Evolutionary conservation across 2,113 vertebrate genomes (phyloP).

Genomic region (Merops nubicus): DNA sequence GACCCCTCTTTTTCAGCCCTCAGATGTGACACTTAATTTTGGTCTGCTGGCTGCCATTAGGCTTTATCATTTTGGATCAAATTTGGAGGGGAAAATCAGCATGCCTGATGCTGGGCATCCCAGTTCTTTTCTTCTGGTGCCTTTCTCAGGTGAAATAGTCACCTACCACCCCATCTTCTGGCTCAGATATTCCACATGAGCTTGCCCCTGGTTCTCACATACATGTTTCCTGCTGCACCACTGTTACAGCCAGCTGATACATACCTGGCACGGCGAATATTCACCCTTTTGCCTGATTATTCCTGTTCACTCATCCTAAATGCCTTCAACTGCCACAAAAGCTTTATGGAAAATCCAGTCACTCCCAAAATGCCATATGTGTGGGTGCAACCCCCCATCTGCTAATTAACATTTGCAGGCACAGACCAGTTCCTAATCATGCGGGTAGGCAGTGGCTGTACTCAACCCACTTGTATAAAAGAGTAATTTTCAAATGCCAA

Average conservation of each 20-base stretch:
- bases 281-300: background rate
- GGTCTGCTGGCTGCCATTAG: background rate
- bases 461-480: background rate
- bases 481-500: background rate
- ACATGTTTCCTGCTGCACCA: accelerated
- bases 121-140: background rate
- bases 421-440: background rate
- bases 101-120: background rate
- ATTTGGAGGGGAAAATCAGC: background rate
- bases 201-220: background rate
- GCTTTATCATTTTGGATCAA: background rate
- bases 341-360: background rate
- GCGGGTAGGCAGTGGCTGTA: background rate
- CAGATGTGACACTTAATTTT: background rate
- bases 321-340: background rate
- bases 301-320: background rate
- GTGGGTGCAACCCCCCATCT: background rate
- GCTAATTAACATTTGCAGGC: background rate
- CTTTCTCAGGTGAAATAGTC: background rate
- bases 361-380: background rate
- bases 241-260: accelerated
- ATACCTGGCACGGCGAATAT: background rate
- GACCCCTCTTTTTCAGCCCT: background rate
- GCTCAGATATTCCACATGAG: background rate
- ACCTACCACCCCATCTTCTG: background rate